Evolutionary conservation across 2,113 vertebrate species (phyloP), one percentile per base, ranked within the genome.

Genomic region (Psammodynastes pulverulentus): DNA sequence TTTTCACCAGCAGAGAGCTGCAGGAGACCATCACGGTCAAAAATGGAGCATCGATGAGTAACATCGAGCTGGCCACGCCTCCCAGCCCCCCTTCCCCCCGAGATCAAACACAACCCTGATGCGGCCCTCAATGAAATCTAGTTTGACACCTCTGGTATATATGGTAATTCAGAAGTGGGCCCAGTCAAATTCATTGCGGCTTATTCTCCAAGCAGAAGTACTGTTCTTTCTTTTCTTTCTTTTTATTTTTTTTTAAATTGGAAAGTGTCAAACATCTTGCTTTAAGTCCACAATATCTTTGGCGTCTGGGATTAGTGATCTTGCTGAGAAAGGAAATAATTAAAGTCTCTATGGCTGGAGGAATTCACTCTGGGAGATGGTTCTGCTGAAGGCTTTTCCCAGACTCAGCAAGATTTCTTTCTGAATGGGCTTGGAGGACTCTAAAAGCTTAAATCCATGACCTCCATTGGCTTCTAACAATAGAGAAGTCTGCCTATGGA

Each of bases 401-500:
- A 53, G 89, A 5, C 39, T 91, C 23, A 49, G 46, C 79, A 39
- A 91, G 49, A 45, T 62, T 93, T 89, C 86, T 86, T 89, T 93
- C 46, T 93, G 67, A 91, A 93, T 91, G 84, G 43, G 53, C n/a
- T 58, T 58, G 89, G 43, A 87, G 34, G 49, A 79, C 85, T 86
- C 89, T 56, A 72, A 90, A 86, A 84, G 84, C 51, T 34, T 49
- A 89, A 90, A 72, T 58, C n/a, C 84, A 21, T 89, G n/a, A 89
- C 84, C 51, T 87, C 53, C 12, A 26, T 34, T 91, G 43, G 87
- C 49, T 91, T 91, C 87, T 9, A 79, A 43, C 46, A 49, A 15
- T 23, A 49, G 39, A 87, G 92, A 89, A 89, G 51, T 24, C 84
- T 58, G 51, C 56, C 45, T 79, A 49, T 49, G 54, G 86, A 56